Conservation (phyloP, 2,113 vertebrate genomes). For the Sinocyclocheilus anshuiensis region DNA sequence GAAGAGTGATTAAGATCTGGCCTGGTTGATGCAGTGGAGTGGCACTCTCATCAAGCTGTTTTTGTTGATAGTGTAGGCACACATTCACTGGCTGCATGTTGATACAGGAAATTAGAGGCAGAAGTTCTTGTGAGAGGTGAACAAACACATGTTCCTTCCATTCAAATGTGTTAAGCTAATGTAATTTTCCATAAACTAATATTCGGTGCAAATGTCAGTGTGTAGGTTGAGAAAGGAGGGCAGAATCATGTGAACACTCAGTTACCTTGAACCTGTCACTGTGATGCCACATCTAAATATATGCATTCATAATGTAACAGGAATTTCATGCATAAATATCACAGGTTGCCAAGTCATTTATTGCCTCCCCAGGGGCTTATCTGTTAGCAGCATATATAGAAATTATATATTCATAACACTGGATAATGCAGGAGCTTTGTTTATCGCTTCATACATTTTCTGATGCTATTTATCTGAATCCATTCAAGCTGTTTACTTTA, state of each 20-base stretch:
- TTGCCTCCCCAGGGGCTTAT: constrained; percentile 80
- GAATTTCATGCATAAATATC: constrained; percentile 78
- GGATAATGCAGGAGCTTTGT: constrained; percentile 95
- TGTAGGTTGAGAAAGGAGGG: neutral
- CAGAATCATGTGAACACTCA: neutral
- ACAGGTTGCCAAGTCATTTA: constrained; percentile 81
- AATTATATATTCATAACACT: constrained; percentile 96
- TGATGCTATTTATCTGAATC: constrained; percentile 87
- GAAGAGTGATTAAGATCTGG: constrained; percentile 10
- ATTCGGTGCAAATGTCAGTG: neutral
- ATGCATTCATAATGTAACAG: constrained; percentile 79
- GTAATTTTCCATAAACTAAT: neutral
- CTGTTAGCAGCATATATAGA: constrained; percentile 86
- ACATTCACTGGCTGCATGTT: constrained; percentile 4
- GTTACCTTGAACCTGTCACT: constrained; percentile 54
- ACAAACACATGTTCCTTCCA: constrained; percentile 9
- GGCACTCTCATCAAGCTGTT: constrained; percentile 8
- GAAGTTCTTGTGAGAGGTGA: constrained; percentile 14
- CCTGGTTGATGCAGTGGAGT: constrained; percentile 8
- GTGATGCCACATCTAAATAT: constrained; percentile 59
- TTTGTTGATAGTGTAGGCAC: constrained; percentile 2
- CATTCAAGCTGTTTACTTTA: constrained; percentile 83
- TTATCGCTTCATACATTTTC: constrained; percentile 89
- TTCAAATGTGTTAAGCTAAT: neutral
- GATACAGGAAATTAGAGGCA: constrained; percentile 26